phyloP scores from a whole-genome alignment of 1,140 invertebrate species.

The Nasonia vitripennis region DNA sequence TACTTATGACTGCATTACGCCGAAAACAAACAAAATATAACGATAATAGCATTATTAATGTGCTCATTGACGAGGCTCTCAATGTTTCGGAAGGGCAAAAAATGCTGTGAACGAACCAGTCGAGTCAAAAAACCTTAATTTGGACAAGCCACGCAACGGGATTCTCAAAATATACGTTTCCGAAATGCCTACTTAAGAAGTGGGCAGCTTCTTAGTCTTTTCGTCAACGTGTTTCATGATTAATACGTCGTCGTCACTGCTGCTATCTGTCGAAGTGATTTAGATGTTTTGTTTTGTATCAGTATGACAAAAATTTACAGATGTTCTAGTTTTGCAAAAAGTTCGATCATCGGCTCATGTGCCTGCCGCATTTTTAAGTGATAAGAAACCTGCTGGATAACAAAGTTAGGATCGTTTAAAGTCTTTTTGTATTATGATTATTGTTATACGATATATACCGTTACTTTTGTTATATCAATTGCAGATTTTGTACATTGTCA shows the following conservation, averaged over 20 bases:
- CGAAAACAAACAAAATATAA: slow-evolving; percentile 30
- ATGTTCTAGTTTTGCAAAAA: background rate
- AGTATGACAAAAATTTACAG: background rate
- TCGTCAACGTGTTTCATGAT: background rate
- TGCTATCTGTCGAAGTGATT: background rate
- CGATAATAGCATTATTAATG: background rate
- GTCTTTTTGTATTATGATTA: background rate
- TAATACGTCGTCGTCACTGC: background rate
- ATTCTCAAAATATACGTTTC: background rate
- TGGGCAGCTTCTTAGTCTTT: background rate
- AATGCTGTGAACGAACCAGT: background rate
- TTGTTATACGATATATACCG: background rate
- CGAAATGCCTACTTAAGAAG: background rate
- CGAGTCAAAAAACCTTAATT: background rate
- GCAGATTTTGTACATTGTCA: background rate
- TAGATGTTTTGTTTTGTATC: background rate
- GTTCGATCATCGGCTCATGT: background rate
- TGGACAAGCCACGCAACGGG: background rate
- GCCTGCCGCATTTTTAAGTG: background rate
- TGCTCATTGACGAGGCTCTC: background rate
- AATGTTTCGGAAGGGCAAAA: background rate
- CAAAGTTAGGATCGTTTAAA: background rate
- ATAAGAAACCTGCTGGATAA: background rate
- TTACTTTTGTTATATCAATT: background rate
- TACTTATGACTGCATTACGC: slow-evolving; percentile 48